Base-by-base conservation (phyloP, 1,140 invertebrate genomes). In the Oscheius sp. region DNA sequence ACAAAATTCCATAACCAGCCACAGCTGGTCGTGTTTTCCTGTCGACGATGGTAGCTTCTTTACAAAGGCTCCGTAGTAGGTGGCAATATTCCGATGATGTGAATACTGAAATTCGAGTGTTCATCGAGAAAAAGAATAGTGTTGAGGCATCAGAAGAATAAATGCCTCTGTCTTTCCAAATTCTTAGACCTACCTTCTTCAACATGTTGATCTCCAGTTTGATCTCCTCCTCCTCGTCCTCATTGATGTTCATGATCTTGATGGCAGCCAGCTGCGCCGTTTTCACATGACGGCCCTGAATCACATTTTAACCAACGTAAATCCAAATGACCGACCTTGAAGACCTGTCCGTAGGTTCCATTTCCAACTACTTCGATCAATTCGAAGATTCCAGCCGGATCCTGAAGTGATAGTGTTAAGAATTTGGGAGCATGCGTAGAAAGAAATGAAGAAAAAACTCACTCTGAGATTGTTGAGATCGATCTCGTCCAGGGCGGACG, bases 331-430 rank as follows among this genome's bases (percentile, higher is more conserved):
- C 42, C 58, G 18, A 76, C 52, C 62, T 75, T 77, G 28, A 61
- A 99, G 68, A 99, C 97, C 90, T 99, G 95, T 77, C 97, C 97
- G 88, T 99, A 99, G 28, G 97, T 99, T 84, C 97, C 97, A 94
- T 97, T 99, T 85, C 97, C 97, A 69, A 99, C 96, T 52, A 99
- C 95, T 91, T 99, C 97, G 85, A 99, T 98, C 68, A 99, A 88
- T 86, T 99, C 95, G 88, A 99, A 99, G 84, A 99, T 97, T 79
- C 97, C 97, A 86, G 95, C 94, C 79, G 97, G 97, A 88, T 99
- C 96, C 94, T 97, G 35, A 73, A 83, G 72, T 35, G 46, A 49
- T 32, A 31, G 26, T 26, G 28, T 13, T 18, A n/a, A 13, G 15
- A 18, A 59, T 59, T 18, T 59, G 15, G 28, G 15, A 26, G 28